Percentiles rank a stretch among this genome's conserved stretches.
Evolutionary conservation across 2,797 vertebrate species (phyloP).

Genomic region (Lepilemur ruficaudatus): DNA sequence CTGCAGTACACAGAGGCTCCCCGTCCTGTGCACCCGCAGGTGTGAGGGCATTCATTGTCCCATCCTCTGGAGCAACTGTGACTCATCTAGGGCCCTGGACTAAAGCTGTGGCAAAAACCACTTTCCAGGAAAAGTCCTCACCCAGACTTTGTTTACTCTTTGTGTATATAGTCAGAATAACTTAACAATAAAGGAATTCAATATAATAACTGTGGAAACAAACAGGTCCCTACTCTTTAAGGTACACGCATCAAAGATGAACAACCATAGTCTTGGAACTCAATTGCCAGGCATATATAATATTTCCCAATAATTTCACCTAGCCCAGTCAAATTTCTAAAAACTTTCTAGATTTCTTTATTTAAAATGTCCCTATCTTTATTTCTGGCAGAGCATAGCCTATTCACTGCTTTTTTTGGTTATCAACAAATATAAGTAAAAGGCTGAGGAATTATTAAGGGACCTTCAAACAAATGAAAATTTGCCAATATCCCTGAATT

Average conservation of each 20-base stretch:
- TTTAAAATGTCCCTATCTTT: neutral
- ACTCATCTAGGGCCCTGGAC: slow-evolving; percentile 71
- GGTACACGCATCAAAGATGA: neutral
- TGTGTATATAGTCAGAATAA: neutral
- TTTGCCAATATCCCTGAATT: neutral
- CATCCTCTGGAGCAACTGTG: slow-evolving; percentile 75
- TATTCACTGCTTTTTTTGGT: neutral
- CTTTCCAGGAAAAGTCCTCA: slow-evolving; percentile 76
- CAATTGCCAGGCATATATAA: neutral
- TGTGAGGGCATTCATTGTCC: slow-evolving; percentile 64
- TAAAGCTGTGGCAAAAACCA: slow-evolving; percentile 61
- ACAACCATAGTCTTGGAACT: neutral
- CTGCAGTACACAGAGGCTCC: neutral
- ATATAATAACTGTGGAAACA: neutral
- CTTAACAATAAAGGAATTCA: neutral
- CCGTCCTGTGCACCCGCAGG: neutral
- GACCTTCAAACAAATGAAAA: neutral
- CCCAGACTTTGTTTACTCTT: slow-evolving; percentile 7
- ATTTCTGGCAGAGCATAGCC: neutral
- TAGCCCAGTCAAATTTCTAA: neutral
- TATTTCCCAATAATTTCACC: neutral
- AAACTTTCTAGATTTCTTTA: neutral
- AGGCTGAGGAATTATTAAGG: neutral
- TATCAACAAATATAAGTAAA: neutral
- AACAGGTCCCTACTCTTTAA: neutral